Evolutionary conservation across 1,140 invertebrate species (phyloP), one percentile per base, ranked within the genome.

Genomic region (Phymorhynchus buccinoides): DNA sequence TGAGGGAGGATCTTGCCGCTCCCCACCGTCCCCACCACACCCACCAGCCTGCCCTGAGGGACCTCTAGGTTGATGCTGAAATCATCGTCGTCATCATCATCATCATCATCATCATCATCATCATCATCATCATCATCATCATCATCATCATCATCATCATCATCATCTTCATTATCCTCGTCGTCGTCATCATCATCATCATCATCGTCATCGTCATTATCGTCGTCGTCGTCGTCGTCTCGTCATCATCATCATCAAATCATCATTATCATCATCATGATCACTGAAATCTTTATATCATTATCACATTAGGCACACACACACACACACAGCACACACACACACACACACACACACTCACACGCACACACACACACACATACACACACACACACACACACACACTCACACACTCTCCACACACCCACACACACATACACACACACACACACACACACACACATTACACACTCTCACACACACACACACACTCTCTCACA

Each of bases 111-210:
- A n/a, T 86, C 85, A 79, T 86, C 84, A 32, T 91, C 88, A 32
- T 90, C 87, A 18, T 90, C 89, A 27, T 89, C 89, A 44, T 89
- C 86, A 62, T 82, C 83, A 66, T 83, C 87, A 39, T 88, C 87
- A n/a, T 86, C 85, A 41, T 80, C 73, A 14, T 89, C 93, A 52
- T 94, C 84, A 75, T 94, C 93, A 88, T 95, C 95, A 62, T 95
- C 93, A 56, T 95, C 30, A 71, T 12, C 75, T 30, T n/a, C 22
- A 9, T 14, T 22, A 6, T 44, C 30, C 22, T 62, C 32, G 39
- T 80, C 83, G 75, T 87, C 87, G 56, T 62, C 68, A 73, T 86
- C 86, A 68, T 81, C 87, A 56, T 89, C 80, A 84, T 84, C 83
- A 62, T 84, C 82, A 89, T 83, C 39, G 85, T 84, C 78, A 84